Percentiles rank a stretch among this genome's conserved stretches.
Evolutionary conservation across 2,888 invertebrate species (phyloP).

Genomic region (Trilocha varians): DNA sequence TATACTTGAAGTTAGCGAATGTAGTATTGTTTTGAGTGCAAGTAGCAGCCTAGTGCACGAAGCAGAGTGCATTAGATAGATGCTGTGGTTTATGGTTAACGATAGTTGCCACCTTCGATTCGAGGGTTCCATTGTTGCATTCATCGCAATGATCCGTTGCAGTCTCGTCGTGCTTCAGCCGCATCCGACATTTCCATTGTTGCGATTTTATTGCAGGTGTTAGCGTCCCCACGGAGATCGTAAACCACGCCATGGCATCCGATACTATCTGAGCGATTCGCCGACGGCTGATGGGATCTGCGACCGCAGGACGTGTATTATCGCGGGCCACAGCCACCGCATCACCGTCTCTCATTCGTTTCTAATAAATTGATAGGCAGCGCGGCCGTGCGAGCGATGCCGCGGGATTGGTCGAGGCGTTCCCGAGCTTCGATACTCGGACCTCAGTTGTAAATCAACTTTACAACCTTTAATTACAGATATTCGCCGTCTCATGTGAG

Average conservation of each 20-base stretch:
- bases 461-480: conserved; percentile 74
- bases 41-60: neutral
- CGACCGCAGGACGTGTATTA: conserved; percentile 61
- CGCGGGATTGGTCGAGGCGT: conserved; percentile 60
- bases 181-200: conserved; percentile 70
- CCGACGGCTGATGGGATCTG: conserved; percentile 53
- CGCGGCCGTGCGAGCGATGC: conserved; percentile 36
- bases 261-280: conserved; percentile 56
- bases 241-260: conserved; percentile 62
- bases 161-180: conserved; percentile 63
- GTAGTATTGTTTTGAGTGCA: neutral
- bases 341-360: conserved; percentile 63
- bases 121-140: conserved; percentile 68
- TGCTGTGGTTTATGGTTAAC: conserved; percentile 39
- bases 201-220: conserved; percentile 70
- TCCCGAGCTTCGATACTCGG: conserved; percentile 58
- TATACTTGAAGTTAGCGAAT: neutral
- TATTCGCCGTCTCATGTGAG: conserved; percentile 70
- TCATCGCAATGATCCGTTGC: conserved; percentile 62
- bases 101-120: conserved; percentile 67
- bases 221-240: conserved; percentile 62
- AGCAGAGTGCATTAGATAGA: neutral
- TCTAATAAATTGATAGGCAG: conserved; percentile 71
- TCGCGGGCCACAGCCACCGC: conserved; percentile 62
- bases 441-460: conserved; percentile 69